Percentiles rank a stretch among this genome's conserved stretches.
phyloP scores from a whole-genome alignment of 1,140 invertebrate genomes.

The Tetragonula clypearis region DNA sequence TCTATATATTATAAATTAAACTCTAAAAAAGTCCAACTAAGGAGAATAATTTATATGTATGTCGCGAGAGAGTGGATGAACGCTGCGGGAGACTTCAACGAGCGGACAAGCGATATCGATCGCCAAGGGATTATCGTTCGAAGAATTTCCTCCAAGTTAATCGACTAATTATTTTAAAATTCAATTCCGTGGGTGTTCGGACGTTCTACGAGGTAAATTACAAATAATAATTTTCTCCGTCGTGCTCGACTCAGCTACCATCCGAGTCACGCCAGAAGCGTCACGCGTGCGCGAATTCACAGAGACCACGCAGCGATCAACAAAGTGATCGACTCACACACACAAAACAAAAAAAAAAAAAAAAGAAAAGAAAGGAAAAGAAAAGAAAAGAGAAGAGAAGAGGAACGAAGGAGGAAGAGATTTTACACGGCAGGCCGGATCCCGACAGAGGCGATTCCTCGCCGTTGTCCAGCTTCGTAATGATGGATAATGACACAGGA shows the following conservation, averaged over 20 bases:
- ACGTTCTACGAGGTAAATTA: not conserved
- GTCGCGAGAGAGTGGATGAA: not conserved
- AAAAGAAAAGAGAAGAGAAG: not conserved
- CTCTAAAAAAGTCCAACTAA: not conserved
- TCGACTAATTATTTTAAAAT: not conserved
- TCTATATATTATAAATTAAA: not conserved
- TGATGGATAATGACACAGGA: conserved; percentile 67
- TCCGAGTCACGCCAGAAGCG: conserved; percentile 29
- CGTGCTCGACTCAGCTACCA: not conserved
- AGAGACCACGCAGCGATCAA: not conserved
- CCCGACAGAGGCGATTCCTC: conserved; percentile 55
- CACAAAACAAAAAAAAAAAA: not conserved
- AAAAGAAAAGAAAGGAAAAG: not conserved
- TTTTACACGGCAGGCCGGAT: conserved; percentile 45
- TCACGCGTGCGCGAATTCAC: conserved; percentile 35
- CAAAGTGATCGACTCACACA: not conserved
- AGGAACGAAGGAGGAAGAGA: conserved; percentile 17
- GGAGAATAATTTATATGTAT: not conserved
- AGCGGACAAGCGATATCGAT: not conserved
- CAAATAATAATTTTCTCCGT: not conserved
- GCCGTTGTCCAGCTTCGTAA: conserved; percentile 61
- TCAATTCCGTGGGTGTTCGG: not conserved
- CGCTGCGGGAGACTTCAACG: not conserved
- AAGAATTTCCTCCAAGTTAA: not conserved
- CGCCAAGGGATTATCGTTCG: too few relatives aligned